Evolutionary conservation across 2,113 vertebrate species (phyloP), one percentile per base, ranked within the genome.

Genomic region (Cranoglanis bouderius): DNA sequence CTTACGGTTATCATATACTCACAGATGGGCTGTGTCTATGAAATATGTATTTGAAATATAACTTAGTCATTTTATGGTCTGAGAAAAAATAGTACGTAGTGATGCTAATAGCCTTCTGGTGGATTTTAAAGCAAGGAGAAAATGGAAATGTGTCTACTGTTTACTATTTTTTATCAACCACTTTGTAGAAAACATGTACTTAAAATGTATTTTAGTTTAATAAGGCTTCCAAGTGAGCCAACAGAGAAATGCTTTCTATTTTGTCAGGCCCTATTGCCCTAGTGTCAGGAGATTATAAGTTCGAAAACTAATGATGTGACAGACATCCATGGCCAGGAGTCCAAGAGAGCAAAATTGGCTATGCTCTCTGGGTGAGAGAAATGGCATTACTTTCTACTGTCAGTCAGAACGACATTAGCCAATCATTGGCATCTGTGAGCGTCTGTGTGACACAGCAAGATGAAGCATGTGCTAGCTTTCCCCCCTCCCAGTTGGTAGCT

Each of bases 21-120:
- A 51, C 32, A 16, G 1, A 49, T 38, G 14, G 3, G 8, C 32
- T 49, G 4, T 29, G 24, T 29, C 26, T 38, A 57, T 57, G 7
- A 82, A 82, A 82, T 82, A 55, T 82, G 18, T 82, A 82, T 26
- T 26, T 82, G 0, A 35, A 82, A 35, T 21, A 82, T 82, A 24
- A 55, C n/a, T 35, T 8, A 1, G 4, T 21, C 7, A 21, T 72
- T 72, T 72, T 72, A 21, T 72, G 35, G 70, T 72, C 3, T 74
- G 35, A 40, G 8, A 2, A 72, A 43, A 43, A 74, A 70, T 40
- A 43, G 70, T 40, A 43, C 38, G 24, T 40, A 70, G 35, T 70
- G 5, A 57, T 35, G 53, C 19, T 82, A 57, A 57, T 59, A 0
- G 78, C 7, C 51, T 81, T 81, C 29, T 21, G 16, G 29, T 19